phyloP scores from a whole-genome alignment of 2,113 vertebrate species.

The Regulus satrapa region DNA sequence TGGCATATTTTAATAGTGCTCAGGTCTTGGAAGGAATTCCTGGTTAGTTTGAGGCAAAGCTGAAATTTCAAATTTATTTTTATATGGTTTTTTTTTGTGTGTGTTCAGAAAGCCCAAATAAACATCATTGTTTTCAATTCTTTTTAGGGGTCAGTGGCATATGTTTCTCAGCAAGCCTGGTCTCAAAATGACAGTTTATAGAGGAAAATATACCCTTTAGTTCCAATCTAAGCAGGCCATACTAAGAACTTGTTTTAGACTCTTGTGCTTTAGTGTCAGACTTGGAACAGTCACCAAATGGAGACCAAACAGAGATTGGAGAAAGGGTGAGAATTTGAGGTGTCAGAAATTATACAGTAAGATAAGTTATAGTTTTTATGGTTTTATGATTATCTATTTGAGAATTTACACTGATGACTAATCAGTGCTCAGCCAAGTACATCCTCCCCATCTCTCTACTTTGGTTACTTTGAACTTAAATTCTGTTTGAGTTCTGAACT shows the following conservation, averaged over 20 bases:
- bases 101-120: background rate
- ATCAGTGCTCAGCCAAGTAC: background rate
- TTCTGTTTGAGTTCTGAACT: background rate
- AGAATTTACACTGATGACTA: background rate
- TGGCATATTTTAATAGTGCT: background rate
- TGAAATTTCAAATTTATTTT: background rate
- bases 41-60: background rate
- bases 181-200: slow-evolving; percentile 78
- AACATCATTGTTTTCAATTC: background rate
- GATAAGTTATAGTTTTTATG: background rate
- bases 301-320: slow-evolving; percentile 78
- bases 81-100: background rate
- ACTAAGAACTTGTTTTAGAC: slow-evolving; percentile 75
- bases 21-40: background rate
- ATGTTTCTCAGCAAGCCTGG: slow-evolving; percentile 80
- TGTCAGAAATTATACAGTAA: background rate
- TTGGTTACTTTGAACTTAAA: background rate
- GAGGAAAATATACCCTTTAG: slow-evolving; percentile 82
- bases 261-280: slow-evolving; percentile 78
- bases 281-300: slow-evolving; percentile 74
- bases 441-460: background rate
- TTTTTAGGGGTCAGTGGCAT: slow-evolving; percentile 75
- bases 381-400: background rate
- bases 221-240: slow-evolving; percentile 52
- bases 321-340: slow-evolving; percentile 69